phyloP scores from a whole-genome alignment of 2,113 vertebrate genomes.

The Cervus canadensis region DNA sequence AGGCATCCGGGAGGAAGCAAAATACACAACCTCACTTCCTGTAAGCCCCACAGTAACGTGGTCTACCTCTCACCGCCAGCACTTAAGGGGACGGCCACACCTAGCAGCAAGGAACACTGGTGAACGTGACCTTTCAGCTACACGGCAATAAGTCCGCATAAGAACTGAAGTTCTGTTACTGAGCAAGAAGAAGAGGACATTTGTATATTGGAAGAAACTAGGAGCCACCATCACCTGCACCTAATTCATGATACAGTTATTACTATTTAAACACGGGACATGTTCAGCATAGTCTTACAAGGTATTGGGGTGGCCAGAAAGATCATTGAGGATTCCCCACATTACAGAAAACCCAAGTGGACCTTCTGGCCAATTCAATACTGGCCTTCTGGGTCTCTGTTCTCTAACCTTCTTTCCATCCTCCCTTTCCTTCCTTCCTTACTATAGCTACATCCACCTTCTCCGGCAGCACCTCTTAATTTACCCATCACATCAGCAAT shows the following conservation, averaged over 20 bases:
- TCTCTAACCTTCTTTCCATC: fast-evolving
- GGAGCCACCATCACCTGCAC: too few relatives aligned
- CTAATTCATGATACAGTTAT: not conserved
- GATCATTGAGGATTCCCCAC: not conserved
- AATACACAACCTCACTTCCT: not conserved
- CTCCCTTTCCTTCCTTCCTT: not conserved
- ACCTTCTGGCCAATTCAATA: not conserved
- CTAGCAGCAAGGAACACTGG: not conserved
- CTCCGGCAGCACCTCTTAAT: not conserved
- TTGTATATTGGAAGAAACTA: fast-evolving
- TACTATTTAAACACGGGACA: not conserved
- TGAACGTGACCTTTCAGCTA: too few relatives aligned
- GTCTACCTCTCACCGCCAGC: not conserved
- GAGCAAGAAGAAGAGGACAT: not conserved
- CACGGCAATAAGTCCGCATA: fast-evolving
- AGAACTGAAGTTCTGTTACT: not conserved
- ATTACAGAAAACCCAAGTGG: not conserved
- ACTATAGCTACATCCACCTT: fast-evolving
- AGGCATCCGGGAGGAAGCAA: not conserved
- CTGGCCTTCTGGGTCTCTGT: not conserved
- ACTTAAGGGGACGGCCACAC: too few relatives aligned
- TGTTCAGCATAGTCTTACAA: fast-evolving
- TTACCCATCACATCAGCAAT: too few relatives aligned
- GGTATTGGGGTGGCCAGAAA: not conserved
- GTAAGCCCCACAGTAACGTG: not conserved